Conservation (phyloP, 2,888 invertebrate genomes). For the Aleiodes leptofemur region DNA sequence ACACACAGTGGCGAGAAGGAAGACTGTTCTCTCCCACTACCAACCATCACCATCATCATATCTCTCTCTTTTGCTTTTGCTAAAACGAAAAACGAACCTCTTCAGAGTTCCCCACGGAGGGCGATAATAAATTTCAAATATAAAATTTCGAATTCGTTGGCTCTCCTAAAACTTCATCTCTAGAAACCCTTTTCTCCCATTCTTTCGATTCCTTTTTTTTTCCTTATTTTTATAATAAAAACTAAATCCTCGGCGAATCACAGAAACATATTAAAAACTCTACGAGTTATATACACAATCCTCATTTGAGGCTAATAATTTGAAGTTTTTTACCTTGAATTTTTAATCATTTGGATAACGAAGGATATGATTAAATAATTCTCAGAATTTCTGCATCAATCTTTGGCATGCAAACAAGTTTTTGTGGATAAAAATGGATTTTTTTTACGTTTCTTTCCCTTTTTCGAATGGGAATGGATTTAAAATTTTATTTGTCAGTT, state of each 20-base stretch:
- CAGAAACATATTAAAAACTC: conserved; percentile 18
- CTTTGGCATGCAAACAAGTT: conserved; percentile 15
- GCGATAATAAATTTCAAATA: conserved; percentile 75
- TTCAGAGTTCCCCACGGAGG: conserved; percentile 59
- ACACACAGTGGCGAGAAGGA: conserved; percentile 54
- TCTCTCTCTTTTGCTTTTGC: conserved; percentile 20
- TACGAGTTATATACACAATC: not conserved
- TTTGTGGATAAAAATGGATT: not conserved
- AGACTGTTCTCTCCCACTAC: conserved; percentile 26
- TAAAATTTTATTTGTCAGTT: conserved; percentile 11
- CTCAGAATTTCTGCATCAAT: conserved; percentile 6
- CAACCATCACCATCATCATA: conserved; percentile 5
- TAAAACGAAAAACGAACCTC: conserved; percentile 36
- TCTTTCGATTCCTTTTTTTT: conserved; percentile 44
- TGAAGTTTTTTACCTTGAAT: not conserved
- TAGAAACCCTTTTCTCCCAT: conserved; percentile 49
- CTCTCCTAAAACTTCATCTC: conserved; percentile 45
- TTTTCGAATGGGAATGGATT: no score
- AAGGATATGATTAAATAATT: conserved; percentile 30
- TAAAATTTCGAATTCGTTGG: conserved; percentile 67
- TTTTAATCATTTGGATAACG: conserved; percentile 25
- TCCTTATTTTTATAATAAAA: conserved; percentile 14
- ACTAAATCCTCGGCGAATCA: conserved; percentile 3
- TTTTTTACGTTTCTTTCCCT: no score
- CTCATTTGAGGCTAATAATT: conserved; percentile 20